Base-by-base conservation (phyloP, 2,888 invertebrate genomes). In the Ametastegia equiseti region DNA sequence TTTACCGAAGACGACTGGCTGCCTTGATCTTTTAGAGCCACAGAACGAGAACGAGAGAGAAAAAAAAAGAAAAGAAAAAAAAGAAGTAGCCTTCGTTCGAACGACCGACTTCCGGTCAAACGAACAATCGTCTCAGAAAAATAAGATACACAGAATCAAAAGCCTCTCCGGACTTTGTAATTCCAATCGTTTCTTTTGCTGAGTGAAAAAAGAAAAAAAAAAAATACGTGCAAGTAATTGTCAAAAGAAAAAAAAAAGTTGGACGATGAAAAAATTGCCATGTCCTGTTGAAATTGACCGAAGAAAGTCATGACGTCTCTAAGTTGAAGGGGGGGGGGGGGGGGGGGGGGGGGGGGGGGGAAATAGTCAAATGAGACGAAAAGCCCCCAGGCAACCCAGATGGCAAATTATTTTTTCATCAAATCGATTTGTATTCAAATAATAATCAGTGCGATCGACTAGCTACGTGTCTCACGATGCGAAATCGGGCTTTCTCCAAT, bases 91-190 rank as follows among this genome's bases (percentile, higher is more conserved):
- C 4, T n/a, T 45, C 47, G 45, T 15, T 71, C 11, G 47, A 71
- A 47, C 45, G 30, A 71, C 71, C 42, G 45, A 27, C 71, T 71
- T 71, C 45, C 45, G 71, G 71, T 45, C 47, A 42, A 45, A 30
- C 30, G 15, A 15, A 47, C 27, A 45, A 47, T 71, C 47, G 71
- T 71, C 71, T 36, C 39, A 30, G 7, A 36, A 65, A 9, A 36
- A 65, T 6, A n/a, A 65, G 63, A 65, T 65, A 65, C n/a, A n/a
- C n/a, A n/a, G 33, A 23, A 67, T 67, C 67, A 39, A 67, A 67
- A 67, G n/a, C 6, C 19, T 54, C 39, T 39, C 39, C 39, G 19
- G 19, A 39, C 67, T 39, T 30, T 15, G 15, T 9, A 15, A 27
- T 60, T 23, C 54, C 23, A n/a, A 23, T 23, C 54, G 23, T 54